Conservation (phyloP, 2,113 vertebrate genomes). For the Casuarius casuarius region DNA sequence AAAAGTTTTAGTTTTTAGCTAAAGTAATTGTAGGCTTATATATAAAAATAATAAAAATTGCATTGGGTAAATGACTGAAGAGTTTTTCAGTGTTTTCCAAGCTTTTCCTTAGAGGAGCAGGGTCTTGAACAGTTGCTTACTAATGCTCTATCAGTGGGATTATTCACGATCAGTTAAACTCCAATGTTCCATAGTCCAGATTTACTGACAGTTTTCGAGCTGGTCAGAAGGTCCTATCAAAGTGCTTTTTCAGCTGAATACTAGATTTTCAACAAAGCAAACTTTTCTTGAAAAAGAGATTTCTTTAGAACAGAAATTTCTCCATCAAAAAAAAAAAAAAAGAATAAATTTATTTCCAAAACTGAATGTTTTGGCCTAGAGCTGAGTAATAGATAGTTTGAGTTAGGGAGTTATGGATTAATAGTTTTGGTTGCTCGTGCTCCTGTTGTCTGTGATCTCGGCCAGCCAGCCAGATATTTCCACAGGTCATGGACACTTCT, state of each 20-base stretch:
- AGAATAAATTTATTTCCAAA: background rate
- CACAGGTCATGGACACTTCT: background rate
- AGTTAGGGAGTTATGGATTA: background rate
- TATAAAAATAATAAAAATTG: background rate
- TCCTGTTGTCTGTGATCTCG: fast-evolving
- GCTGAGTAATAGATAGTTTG: background rate
- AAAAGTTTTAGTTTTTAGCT: background rate
- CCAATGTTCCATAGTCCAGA: background rate
- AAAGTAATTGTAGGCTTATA: background rate
- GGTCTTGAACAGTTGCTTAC: background rate
- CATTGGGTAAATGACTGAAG: background rate
- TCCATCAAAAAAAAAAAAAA: background rate
- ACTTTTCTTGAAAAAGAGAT: background rate
- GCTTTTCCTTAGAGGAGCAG: background rate
- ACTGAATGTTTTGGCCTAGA: background rate
- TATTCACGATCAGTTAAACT: background rate
- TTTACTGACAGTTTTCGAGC: background rate
- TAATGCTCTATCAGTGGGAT: background rate
- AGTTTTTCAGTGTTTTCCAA: background rate
- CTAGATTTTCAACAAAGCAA: background rate
- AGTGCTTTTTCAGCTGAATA: background rate
- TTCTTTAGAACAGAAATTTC: background rate
- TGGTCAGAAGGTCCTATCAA: background rate
- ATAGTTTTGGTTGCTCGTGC: background rate
- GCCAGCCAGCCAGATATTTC: background rate